Evolutionary conservation across 2,113 vertebrate species (phyloP).

Genomic region (Actinemys pallida): DNA sequence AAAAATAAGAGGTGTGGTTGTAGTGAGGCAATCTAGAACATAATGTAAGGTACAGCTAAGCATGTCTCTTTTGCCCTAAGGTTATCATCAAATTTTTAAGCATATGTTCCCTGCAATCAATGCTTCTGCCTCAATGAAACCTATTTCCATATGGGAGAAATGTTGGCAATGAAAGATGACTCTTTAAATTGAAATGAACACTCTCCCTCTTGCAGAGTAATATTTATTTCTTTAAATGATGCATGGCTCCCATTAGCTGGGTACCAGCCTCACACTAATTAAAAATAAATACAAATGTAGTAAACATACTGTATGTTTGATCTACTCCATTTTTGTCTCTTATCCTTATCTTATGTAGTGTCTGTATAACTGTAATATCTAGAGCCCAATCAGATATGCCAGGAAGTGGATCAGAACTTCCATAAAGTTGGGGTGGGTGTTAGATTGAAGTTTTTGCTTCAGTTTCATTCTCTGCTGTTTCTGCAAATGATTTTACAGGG

Average conservation of each 20-base stretch:
- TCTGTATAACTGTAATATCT: accelerated
- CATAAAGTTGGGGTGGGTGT: background rate
- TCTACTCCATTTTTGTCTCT: background rate
- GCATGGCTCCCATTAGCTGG: background rate
- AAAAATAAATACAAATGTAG: background rate
- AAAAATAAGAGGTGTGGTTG: background rate
- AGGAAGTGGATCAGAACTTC: background rate
- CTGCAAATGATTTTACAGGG: background rate
- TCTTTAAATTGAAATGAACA: background rate
- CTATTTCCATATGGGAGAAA: background rate
- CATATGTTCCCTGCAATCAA: background rate
- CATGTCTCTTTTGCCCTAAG: background rate
- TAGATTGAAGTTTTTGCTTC: background rate
- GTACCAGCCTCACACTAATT: background rate
- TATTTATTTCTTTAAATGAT: background rate
- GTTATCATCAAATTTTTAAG: background rate
- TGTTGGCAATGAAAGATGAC: background rate
- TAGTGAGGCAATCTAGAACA: background rate
- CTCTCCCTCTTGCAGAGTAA: background rate
- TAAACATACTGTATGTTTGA: background rate
- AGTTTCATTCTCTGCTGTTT: background rate
- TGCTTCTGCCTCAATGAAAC: background rate
- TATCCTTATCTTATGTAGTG: background rate
- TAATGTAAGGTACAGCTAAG: background rate
- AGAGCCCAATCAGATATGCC: background rate